Percentiles rank a stretch among this genome's conserved stretches.
These are phyloP conservation scores for Entosphenus tridentatus DNA, from an alignment of 2,113 vertebrate genomes.

Conservation along the genomic window DNA sequence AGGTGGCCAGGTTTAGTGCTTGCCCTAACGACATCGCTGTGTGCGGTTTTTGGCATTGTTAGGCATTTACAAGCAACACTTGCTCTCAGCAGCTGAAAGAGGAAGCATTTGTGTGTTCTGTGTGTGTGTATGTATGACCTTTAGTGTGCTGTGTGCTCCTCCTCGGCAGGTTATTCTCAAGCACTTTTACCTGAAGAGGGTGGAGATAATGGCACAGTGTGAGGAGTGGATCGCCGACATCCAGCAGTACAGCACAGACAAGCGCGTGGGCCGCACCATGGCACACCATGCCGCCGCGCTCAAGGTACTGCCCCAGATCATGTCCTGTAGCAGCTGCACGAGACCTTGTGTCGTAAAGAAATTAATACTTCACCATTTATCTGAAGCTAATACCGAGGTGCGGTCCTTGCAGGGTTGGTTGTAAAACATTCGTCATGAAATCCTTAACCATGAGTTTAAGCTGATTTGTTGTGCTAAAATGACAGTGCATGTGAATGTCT, in stretches of 20 bases:
- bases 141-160: no score
- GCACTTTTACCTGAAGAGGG: constrained; percentile 92
- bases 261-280: constrained; percentile 91
- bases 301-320: constrained; percentile 36
- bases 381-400: background rate
- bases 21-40: no score
- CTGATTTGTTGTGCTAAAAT: background rate
- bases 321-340: background rate
- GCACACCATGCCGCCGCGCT: constrained; percentile 90
- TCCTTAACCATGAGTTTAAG: background rate
- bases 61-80: no score
- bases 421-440: background rate
- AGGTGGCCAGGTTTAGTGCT: no score
- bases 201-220: constrained; percentile 88
- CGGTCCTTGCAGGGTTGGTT: background rate
- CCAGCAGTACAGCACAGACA: constrained; percentile 97
- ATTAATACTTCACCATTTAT: background rate
- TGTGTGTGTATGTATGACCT: no score
- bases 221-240: constrained; percentile 98
- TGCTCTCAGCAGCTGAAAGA: no score
- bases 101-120: no score
- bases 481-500: background rate
- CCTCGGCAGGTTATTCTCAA: constrained; percentile 82
- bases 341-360: background rate
- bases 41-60: no score